Evolutionary conservation across 2,888 invertebrate species (phyloP), one percentile per base, ranked within the genome.

Genomic region (Cordilura impudica): DNA sequence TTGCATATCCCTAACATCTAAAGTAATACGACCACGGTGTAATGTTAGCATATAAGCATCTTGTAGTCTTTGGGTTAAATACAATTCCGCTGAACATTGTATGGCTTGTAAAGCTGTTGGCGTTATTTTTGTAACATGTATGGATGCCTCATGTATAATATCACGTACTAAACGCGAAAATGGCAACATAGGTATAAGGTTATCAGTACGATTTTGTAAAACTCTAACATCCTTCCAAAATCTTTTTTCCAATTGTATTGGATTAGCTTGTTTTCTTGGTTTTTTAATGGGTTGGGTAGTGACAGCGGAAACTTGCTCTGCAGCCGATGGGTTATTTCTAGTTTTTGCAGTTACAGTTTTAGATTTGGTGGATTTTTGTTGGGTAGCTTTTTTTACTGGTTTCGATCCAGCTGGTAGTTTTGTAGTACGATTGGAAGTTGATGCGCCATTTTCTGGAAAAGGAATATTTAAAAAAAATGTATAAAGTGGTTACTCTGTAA

Each of bases 71-170:
- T 90, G 90, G 0, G 89, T 88, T 2, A 92, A 8, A 78, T 91
- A 92, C 78, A 90, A 87, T 84, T 92, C 92, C 0, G 89, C 69
- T 1, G 92, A 86, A 79, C 90, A 90, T 82, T 92, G 92, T 23
- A 92, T 71, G 0, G 91, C 91, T 77, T 87, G 84, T 12, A 92
- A 61, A 0, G 92, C 91, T 1, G 81, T 45, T 0, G 54, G 1
- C 65, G 91, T 90, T 39, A 92, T 87, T 71, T 87, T 74, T 3
- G 67, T 56, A 0, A 72, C 73, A 1, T 29, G 1, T 0, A 12
- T 8, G 1, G 81, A 60, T 10, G 83, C n/a, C 0, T 87, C 82
- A 0, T 79, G 1, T 1, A 92, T 82, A 26, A 91, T 84, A 83
- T 91, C 90, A 19, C 89, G 88, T 10, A 92, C 88, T 2, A 92